Conservation (phyloP, 2,888 invertebrate genomes). For the Cryptops parisi region DNA sequence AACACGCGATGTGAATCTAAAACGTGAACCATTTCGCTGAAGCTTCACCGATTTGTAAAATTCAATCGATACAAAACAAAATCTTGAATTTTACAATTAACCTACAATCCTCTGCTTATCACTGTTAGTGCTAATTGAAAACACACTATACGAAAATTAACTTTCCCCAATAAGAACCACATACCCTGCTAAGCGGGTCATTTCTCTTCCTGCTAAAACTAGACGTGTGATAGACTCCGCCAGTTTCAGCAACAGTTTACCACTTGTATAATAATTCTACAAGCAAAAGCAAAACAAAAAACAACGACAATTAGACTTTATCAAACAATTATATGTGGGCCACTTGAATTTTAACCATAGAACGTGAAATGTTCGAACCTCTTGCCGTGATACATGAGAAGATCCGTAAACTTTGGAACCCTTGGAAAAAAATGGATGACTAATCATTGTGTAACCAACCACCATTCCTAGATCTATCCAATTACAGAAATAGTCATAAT, state of each 20-base stretch:
- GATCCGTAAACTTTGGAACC: conserved; percentile 50
- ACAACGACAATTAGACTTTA: too few species aligned
- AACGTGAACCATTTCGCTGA: too few species aligned
- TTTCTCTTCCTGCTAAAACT: conserved; percentile 85
- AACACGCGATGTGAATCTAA: conserved; percentile 69
- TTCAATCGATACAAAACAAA: too few species aligned
- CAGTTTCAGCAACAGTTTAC: conserved; percentile 87
- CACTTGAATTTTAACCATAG: not conserved
- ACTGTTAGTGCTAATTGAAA: too few species aligned
- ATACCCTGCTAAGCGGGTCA: conserved; percentile 76
- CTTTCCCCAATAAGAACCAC: too few species aligned
- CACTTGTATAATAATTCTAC: conserved; percentile 88
- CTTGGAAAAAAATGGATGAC: conserved; percentile 75
- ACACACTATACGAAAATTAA: too few species aligned
- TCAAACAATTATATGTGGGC: not conserved
- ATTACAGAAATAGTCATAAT: too few species aligned
- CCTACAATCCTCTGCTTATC: too few species aligned
- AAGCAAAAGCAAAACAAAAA: conserved; percentile 19
- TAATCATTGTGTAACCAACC: conserved; percentile 89
- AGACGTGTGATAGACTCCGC: conserved; percentile 94
- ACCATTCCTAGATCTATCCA: conserved; percentile 90
- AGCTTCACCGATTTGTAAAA: too few species aligned
- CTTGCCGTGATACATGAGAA: conserved; percentile 60
- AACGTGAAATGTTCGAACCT: too few species aligned
- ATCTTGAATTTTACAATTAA: not conserved